Evolutionary conservation across 2,113 vertebrate species (phyloP).

Genomic region (Platycercus adscitus): DNA sequence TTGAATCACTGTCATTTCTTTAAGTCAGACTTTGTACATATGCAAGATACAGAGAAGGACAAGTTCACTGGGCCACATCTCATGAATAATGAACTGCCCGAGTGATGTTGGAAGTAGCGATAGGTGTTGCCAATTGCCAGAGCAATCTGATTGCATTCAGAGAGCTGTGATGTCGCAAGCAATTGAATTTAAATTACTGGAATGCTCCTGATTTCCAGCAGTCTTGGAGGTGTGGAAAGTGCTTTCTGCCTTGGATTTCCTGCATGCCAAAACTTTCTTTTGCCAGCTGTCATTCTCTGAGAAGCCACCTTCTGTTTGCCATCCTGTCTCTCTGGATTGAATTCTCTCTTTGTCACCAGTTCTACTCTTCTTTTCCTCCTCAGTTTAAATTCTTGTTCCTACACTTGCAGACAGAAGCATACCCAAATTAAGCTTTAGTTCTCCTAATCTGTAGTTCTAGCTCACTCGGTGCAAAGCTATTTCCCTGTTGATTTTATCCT

Average conservation of each 20-base stretch:
- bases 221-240: not conserved
- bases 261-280: slow-evolving; percentile 9
- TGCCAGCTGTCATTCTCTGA: slow-evolving; percentile 17
- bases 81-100: not conserved
- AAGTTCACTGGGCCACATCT: not conserved
- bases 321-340: not conserved
- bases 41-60: not conserved
- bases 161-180: not conserved
- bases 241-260: slow-evolving; percentile 31
- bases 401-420: not conserved
- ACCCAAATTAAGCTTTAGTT: not conserved
- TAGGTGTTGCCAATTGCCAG: not conserved
- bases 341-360: slow-evolving; percentile 13
- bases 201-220: slow-evolving; percentile 15
- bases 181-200: not conserved
- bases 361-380: not conserved
- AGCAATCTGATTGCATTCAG: not conserved
- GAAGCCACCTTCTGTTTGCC: slow-evolving; percentile 10
- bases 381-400: not conserved
- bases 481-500: not conserved
- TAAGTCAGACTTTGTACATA: not conserved
- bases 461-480: not conserved
- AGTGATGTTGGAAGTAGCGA: not conserved
- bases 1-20: not conserved
- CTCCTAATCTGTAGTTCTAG: not conserved